phyloP scores from a whole-genome alignment of 2,113 vertebrate genomes.

The Melospiza georgiana region DNA sequence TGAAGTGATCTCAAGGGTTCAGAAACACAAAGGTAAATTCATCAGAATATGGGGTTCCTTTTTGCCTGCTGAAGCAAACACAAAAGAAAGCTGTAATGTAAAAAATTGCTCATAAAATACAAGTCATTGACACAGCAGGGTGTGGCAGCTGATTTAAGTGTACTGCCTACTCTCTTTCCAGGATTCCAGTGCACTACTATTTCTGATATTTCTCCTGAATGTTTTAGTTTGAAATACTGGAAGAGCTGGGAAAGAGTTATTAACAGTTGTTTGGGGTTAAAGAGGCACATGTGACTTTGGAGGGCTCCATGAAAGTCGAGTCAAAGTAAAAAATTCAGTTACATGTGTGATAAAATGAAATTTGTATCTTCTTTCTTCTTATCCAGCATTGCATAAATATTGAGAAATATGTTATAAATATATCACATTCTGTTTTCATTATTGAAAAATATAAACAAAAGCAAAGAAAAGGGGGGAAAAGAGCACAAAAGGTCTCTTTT shows the following conservation, averaged over 20 bases:
- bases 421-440: not conserved
- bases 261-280: not conserved
- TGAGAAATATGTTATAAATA: not conserved
- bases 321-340: not conserved
- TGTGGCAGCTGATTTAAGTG: not conserved
- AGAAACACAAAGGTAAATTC: not conserved
- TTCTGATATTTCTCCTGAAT: not conserved
- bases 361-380: not conserved
- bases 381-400: not conserved
- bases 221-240: not conserved
- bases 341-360: not conserved
- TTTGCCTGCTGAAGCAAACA: not conserved
- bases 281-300: fast-evolving
- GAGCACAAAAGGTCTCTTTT: not conserved
- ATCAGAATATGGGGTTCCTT: not conserved
- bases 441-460: not conserved
- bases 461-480: not conserved
- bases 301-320: not conserved
- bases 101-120: not conserved
- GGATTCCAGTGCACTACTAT: not conserved
- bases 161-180: not conserved
- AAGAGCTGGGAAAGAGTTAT: not conserved
- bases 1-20: not conserved
- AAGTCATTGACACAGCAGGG: not conserved
- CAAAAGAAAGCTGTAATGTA: not conserved